Evolutionary conservation across 2,888 invertebrate species (phyloP), one percentile per base, ranked within the genome.

Genomic region (Thereva nobilitata): DNA sequence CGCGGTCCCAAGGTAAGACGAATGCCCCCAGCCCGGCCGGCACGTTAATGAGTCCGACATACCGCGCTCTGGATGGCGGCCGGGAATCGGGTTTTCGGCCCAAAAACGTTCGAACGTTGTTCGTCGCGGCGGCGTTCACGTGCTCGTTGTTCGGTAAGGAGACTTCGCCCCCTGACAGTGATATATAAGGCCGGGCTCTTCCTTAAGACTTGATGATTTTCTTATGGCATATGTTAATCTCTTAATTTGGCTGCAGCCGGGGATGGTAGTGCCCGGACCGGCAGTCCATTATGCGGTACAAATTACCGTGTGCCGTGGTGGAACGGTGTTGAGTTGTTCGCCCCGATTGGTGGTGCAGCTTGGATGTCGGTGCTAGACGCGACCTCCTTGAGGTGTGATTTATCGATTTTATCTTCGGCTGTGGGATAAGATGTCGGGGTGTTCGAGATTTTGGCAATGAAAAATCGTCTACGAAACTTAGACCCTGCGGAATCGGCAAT

Each of bases 371-470:
- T 41, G 55, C 41, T 55, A 10, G 55, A 23, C 23, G 55, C 40
- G 38, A 55, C 55, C 55, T 55, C 55, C 41, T 55, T 55, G 55
- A 55, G 23, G 55, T 55, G 55, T 55, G 55, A 55, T 55, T 55
- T 55, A 55, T 55, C 23, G 41, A 40, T 40, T 38, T 23, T 55
- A 41, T 12, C 55, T 23, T 55, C 41, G 10, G 40, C 40, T 40
- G 23, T 23, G 23, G 23, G 23, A 23, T 23, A 23, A 23, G 23
- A 23, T 23, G 23, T 23, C 23, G 8, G 44, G 8, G 44, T 44
- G 50, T 53, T 63, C 55, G 68, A 63, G 67, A 64, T 66, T 66
- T 68, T 65, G 69, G 54, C 64, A 68, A 38, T 41, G 23, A 23
- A 23, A 23, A 23, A 23, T 23, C 23, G 23, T 23, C 23, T 23